Conservation (phyloP, 2,888 invertebrate species). For the Dicyrtoma fusca region DNA sequence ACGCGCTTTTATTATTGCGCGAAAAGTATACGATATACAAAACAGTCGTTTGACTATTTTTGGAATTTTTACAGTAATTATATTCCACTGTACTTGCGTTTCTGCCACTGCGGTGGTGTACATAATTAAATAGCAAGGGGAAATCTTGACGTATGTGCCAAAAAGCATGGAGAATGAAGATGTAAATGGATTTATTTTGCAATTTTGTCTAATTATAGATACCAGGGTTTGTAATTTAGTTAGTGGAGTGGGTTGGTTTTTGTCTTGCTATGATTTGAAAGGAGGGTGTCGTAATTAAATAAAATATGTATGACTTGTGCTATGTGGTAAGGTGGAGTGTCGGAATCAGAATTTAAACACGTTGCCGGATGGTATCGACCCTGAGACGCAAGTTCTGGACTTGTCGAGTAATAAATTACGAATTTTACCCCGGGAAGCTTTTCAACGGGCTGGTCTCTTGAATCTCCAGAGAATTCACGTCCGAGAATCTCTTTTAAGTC, state of each 20-base stretch:
- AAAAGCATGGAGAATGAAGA: too few species aligned
- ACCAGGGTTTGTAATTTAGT: background rate
- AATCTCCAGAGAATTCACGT: constrained; percentile 86
- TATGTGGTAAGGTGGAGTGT: constrained; percentile 69
- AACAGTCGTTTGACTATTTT: too few species aligned
- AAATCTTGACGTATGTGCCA: too few species aligned
- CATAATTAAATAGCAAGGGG: too few species aligned
- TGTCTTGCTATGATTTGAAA: background rate
- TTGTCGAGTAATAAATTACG: constrained; percentile 85
- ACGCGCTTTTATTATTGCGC: too few species aligned
- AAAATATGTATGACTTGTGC: background rate
- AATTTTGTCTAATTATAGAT: too few species aligned
- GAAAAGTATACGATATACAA: too few species aligned
- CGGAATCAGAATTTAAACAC: constrained; percentile 79
- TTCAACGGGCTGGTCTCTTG: constrained; percentile 76
- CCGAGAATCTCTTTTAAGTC: constrained; percentile 79
- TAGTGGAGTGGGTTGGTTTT: background rate
- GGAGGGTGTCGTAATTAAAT: background rate
- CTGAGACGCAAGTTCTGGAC: constrained; percentile 88
- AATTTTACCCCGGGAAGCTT: constrained; percentile 79
- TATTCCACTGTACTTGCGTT: too few species aligned
- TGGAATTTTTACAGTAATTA: too few species aligned
- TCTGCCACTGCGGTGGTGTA: too few species aligned
- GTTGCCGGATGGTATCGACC: constrained; percentile 82
- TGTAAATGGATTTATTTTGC: too few species aligned